Conservation (phyloP, 2,797 vertebrate genomes). For the Lithobates sylvaticus region DNA sequence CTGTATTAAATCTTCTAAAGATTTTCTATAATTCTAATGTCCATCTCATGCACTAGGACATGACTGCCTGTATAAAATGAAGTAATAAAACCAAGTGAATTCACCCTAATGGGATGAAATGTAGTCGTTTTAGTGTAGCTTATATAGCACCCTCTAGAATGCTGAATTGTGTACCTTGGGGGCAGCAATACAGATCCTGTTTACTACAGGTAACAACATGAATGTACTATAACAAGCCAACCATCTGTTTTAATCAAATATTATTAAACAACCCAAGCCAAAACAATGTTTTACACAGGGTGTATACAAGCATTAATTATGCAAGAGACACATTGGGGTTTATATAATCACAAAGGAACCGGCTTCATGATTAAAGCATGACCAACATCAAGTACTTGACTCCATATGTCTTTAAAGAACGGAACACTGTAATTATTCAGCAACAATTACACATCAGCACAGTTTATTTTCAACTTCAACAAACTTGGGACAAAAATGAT, state of each 20-base stretch:
- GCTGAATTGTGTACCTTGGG: neutral
- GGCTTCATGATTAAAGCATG: conserved; percentile 28
- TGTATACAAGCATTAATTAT: conserved; percentile 36
- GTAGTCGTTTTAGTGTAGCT: neutral
- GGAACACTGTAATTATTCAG: neutral
- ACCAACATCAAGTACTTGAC: conserved; percentile 1
- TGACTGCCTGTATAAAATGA: too few species aligned
- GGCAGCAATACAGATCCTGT: conserved; percentile 16
- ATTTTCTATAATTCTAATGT: too few species aligned
- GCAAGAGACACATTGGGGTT: conserved; percentile 17
- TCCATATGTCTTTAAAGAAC: conserved; percentile 16
- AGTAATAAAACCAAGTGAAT: neutral
- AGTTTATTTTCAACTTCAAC: neutral
- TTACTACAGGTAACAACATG: conserved; percentile 32
- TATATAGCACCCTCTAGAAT: neutral
- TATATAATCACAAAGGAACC: conserved; percentile 27
- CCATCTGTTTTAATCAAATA: conserved; percentile 9
- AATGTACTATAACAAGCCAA: conserved; percentile 13
- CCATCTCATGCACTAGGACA: too few species aligned
- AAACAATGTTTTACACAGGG: conserved; percentile 34
- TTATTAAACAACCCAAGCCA: neutral
- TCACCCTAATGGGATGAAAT: neutral
- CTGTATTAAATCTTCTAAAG: too few species aligned
- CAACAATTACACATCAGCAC: conserved; percentile 6
- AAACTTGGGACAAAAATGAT: neutral